A percentile compares a stretch with the other conserved stretches of the same genome.
Evolutionary conservation across 2,113 vertebrate genomes (phyloP).

Genomic region (Gadus macrocephalus): DNA sequence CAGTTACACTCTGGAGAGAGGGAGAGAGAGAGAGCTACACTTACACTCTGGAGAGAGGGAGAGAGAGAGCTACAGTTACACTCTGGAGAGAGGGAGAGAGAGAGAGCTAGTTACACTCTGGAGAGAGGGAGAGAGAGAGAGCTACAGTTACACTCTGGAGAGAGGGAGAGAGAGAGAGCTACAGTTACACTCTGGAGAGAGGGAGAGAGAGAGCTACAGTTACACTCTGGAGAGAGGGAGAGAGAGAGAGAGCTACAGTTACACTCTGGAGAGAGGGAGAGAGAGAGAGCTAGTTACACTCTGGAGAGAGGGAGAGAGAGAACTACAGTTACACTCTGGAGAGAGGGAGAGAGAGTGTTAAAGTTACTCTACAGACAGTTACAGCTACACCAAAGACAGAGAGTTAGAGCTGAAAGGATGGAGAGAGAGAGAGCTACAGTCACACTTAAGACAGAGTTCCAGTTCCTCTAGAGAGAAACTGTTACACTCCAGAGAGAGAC

Average conservation of each 20-base stretch:
- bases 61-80: slow-evolving; percentile 77
- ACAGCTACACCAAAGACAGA: too few relatives aligned
- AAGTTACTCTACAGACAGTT: too few relatives aligned
- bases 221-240: slow-evolving; percentile 75
- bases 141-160: slow-evolving; percentile 84
- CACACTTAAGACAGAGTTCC: neutral
- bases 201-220: slow-evolving; percentile 63
- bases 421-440: slow-evolving; percentile 1
- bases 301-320: too few relatives aligned
- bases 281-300: neutral
- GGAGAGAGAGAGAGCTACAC: slow-evolving; percentile 57
- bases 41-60: slow-evolving; percentile 78
- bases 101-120: slow-evolving; percentile 90
- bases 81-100: slow-evolving; percentile 61
- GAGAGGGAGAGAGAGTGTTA: too few relatives aligned
- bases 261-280: slow-evolving; percentile 73
- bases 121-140: slow-evolving; percentile 11
- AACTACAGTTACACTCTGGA: too few relatives aligned
- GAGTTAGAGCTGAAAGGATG: too few relatives aligned
- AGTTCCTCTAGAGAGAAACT: too few relatives aligned
- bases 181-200: slow-evolving; percentile 84
- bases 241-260: slow-evolving; percentile 67
- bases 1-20: slow-evolving; percentile 84
- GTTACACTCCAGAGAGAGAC: too few relatives aligned
- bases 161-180: slow-evolving; percentile 1